Percentiles rank a stretch among this genome's conserved stretches.
phyloP scores from a whole-genome alignment of 2,888 invertebrate species.

The Xestia xanthographa region DNA sequence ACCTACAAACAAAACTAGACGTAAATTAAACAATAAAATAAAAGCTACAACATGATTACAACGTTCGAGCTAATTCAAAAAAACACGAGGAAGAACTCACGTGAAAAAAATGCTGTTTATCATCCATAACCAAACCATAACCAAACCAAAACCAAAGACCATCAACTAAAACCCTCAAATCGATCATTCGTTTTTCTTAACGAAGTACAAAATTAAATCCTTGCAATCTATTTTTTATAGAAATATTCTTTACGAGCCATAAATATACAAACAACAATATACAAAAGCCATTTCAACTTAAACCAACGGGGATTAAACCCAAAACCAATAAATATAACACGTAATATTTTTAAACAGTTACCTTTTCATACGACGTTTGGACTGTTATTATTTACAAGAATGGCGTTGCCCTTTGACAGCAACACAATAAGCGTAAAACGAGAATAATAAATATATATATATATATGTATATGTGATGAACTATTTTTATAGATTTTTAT shows the following conservation, averaged over 20 bases:
- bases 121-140: too few species aligned
- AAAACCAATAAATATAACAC: not conserved
- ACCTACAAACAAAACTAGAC: not conserved
- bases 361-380: not conserved
- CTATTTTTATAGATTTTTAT: not conserved
- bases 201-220: not conserved
- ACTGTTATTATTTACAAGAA: not conserved
- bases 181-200: not conserved
- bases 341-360: not conserved
- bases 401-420: not conserved
- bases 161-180: slow-evolving; percentile 1
- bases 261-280: not conserved
- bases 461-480: not conserved
- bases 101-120: too few species aligned
- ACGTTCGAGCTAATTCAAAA: not conserved
- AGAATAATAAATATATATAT: too few species aligned
- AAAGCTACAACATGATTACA: not conserved
- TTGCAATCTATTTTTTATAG: not conserved
- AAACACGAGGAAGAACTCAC: not conserved
- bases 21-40: not conserved
- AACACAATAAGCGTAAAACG: not conserved
- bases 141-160: too few species aligned
- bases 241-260: not conserved
- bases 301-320: not conserved
- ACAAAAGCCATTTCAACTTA: not conserved